Evolutionary conservation across 2,888 invertebrate genomes (phyloP).

Genomic region (Rhagophthalmus giganteus): DNA sequence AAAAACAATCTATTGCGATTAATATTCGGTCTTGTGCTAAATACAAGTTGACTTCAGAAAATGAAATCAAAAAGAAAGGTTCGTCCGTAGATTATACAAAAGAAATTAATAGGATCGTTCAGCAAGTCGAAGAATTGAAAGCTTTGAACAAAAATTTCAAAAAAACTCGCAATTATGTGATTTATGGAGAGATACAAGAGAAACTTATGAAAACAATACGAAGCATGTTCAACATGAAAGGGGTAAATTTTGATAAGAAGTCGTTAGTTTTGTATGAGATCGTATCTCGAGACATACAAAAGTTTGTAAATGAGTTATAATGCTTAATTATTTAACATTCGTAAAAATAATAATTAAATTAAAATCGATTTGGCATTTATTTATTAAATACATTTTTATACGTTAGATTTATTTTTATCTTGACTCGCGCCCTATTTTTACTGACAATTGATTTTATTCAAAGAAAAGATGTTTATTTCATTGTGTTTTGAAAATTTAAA

Average conservation of each 20-base stretch:
- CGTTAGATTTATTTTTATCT: too few species aligned
- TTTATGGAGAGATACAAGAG: background rate
- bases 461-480: too few species aligned
- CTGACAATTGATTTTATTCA: too few species aligned
- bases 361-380: too few species aligned
- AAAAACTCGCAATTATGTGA: background rate
- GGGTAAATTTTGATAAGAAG: background rate
- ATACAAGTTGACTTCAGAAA: background rate
- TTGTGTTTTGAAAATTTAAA: too few species aligned
- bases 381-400: too few species aligned
- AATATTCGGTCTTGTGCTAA: too few species aligned
- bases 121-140: constrained; percentile 4
- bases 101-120: background rate
- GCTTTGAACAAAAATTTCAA: background rate
- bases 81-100: constrained; percentile 1
- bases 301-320: constrained; percentile 4
- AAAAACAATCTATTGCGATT: too few species aligned
- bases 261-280: constrained; percentile 4
- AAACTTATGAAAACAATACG: constrained; percentile 1
- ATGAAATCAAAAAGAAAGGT: background rate
- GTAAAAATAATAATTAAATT: too few species aligned
- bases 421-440: too few species aligned
- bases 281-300: constrained; percentile 4
- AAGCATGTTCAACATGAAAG: constrained; percentile 1
- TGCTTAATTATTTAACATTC: too few species aligned